Evolutionary conservation across 2,113 vertebrate genomes (phyloP).

Genomic region (Struthidea cinerea): DNA sequence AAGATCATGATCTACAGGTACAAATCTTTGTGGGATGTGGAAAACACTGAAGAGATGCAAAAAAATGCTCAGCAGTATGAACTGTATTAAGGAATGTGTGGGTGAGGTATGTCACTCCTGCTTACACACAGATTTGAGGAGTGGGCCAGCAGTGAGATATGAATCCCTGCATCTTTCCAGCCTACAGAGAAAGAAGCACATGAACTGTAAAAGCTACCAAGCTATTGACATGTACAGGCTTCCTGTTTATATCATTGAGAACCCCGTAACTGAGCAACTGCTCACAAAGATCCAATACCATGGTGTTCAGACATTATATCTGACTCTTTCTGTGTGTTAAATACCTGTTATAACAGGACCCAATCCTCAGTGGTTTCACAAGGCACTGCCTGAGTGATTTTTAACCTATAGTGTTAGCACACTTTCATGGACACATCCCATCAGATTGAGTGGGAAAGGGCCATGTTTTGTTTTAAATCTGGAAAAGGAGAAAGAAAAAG

Average conservation of each 20-base stretch:
- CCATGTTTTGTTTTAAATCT: neutral
- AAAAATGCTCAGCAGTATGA: neutral
- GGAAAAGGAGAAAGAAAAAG: neutral
- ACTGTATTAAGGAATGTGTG: neutral
- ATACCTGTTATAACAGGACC: neutral
- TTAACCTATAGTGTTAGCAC: neutral
- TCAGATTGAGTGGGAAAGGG: neutral
- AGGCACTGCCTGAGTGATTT: neutral
- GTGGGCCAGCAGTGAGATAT: neutral
- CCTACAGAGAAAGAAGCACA: neutral
- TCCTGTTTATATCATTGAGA: neutral
- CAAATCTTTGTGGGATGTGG: neutral
- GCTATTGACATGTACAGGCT: neutral
- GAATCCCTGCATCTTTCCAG: neutral
- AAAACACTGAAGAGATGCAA: neutral
- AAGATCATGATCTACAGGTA: neutral
- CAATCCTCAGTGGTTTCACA: neutral
- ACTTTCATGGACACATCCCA: neutral
- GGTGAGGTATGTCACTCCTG: neutral
- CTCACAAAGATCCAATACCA: neutral
- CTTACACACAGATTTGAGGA: neutral
- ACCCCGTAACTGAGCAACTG: neutral
- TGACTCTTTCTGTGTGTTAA: neutral
- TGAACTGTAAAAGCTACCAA: neutral
- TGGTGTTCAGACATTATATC: neutral